Base-by-base conservation (phyloP, 2,888 invertebrate genomes). In the Rhagonycha lutea region DNA sequence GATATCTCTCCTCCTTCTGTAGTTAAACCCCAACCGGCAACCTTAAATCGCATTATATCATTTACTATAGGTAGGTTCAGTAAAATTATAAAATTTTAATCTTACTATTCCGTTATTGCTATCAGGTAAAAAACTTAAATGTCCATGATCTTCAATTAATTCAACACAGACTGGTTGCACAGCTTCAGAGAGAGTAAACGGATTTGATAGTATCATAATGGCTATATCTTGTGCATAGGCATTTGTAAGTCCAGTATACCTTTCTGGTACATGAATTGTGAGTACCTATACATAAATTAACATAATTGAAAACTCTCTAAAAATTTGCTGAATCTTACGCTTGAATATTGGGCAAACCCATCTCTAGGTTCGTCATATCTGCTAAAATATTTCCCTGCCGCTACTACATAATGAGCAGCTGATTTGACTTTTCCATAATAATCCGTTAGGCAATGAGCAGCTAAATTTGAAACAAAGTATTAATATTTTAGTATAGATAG, bases 151-250 rank as follows among this genome's bases (percentile, higher is more conserved):
- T 14, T 74, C 68, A 67, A 79, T 71, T 81, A 82, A 83, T 14
- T 84, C 82, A 7, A 84, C 79, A 76, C 88, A 88, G 11, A 87
- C 84, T 18, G 87, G 86, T 73, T 84, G 85, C 8, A 87, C 84
- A 9, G 84, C 18, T 18, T 18, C 18, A 2, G 18, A 18, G 2
- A 18, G 18, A 2, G 18, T 18, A 18, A 18, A 18, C 82, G 77
- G 68, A 23, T 80, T 78, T 61, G 80, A 79, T n/a, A 86, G 72
- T 12, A 84, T 78, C 9, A 88, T 47, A 9, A 87, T 70, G 0
- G 87, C 87, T 47, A 88, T 84, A 79, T 88, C 88, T 10, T 78
- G 78, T n/a, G 73, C 68, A 70, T 81, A 87, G 14, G 81, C 79
- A 7, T 80, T 81, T 12, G 68, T 29, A 11, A 71, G 77, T 23